These are phyloP conservation scores for Griposia aprilina DNA, from an alignment of 2,888 invertebrate species.

Conservation along the genomic window DNA sequence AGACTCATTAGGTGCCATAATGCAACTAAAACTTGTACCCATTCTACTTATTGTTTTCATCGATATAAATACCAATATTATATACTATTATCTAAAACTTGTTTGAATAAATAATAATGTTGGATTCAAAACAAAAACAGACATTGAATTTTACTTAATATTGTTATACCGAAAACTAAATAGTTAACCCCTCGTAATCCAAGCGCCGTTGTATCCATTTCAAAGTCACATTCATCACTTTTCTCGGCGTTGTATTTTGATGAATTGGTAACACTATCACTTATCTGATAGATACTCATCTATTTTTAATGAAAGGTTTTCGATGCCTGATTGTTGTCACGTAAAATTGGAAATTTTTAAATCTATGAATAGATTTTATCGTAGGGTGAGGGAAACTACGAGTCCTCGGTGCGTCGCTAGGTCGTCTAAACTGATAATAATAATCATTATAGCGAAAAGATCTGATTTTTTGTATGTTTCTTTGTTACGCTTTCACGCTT, in stretches of 20 bases:
- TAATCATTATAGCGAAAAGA: no score
- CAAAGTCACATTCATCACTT: conserved; percentile 43
- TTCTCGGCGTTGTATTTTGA: conserved; percentile 3
- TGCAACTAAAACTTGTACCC: neutral
- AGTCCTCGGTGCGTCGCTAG: neutral
- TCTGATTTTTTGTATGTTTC: no score
- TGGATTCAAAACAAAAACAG: conserved; percentile 1
- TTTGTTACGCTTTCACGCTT: no score
- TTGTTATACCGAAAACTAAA: conserved; percentile 10
- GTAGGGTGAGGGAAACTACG: no score
- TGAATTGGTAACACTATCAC: neutral
- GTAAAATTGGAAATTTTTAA: neutral
- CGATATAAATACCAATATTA: neutral
- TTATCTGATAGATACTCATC: neutral
- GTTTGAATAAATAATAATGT: neutral
- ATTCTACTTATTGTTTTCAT: neutral
- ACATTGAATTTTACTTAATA: neutral
- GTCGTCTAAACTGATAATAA: no score
- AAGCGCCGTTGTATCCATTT: conserved; percentile 37
- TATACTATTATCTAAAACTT: neutral
- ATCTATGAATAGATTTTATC: neutral
- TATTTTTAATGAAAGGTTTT: neutral
- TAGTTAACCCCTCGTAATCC: conserved; percentile 37
- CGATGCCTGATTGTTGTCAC: no score
- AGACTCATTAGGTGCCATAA: neutral